A percentile compares a stretch with the other conserved stretches of the same genome.
These are phyloP conservation scores for Drosophila insularis DNA, from an alignment of 1,140 invertebrate genomes.

Conservation along the genomic window DNA sequence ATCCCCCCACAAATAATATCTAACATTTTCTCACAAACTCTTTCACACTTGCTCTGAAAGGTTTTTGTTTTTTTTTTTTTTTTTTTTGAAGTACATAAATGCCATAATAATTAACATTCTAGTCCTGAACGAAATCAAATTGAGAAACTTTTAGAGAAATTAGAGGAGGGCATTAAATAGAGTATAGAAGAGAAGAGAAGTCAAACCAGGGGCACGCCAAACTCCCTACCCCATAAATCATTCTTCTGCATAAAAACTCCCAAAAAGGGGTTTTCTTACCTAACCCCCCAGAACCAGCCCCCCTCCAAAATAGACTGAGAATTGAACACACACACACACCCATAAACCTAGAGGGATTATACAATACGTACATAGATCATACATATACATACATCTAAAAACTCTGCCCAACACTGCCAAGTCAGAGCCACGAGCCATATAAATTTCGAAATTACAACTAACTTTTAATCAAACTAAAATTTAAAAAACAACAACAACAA, in stretches of 20 bases:
- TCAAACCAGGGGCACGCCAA: neutral
- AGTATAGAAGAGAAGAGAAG: neutral
- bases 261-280: no score
- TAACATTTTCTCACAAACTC: conserved; percentile 18
- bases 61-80: conserved; percentile 27
- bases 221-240: neutral
- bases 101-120: conserved; percentile 78
- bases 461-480: conserved; percentile 71
- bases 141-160: conserved; percentile 51
- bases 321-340: conserved; percentile 43
- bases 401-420: conserved; percentile 75
- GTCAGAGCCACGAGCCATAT: conserved; percentile 79
- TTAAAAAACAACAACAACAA: neutral
- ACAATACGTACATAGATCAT: conserved; percentile 8
- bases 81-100: conserved; percentile 37
- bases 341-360: conserved; percentile 34
- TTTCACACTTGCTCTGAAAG: conserved; percentile 38
- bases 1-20: neutral
- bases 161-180: neutral
- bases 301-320: conserved; percentile 66
- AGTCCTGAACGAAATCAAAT: conserved; percentile 46
- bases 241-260: conserved; percentile 23
- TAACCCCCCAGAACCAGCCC: neutral
- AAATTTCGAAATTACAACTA: conserved; percentile 75
- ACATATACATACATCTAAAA: conserved; percentile 26